phyloP scores from a whole-genome alignment of 2,797 vertebrate species.

The Rhinichthys osculus region DNA sequence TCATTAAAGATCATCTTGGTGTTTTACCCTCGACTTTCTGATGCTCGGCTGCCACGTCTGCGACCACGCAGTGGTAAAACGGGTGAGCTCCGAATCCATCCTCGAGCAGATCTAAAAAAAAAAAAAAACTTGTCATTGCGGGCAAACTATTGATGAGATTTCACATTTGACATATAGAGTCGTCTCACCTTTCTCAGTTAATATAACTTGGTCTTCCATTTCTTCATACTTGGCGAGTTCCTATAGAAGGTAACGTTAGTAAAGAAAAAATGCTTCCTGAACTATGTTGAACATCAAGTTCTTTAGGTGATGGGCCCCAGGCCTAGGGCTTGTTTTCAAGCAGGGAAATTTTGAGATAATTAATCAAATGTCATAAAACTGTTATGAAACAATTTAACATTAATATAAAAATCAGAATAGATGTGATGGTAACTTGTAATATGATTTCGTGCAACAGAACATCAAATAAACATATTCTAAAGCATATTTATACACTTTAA shows the following conservation, averaged over 20 bases:
- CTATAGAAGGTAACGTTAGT: conserved; percentile 65
- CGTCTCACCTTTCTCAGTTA: conserved; percentile 80
- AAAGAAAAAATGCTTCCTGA: not conserved
- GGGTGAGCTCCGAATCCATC: conserved; percentile 82
- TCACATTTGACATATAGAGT: not conserved
- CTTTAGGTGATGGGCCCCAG: not conserved
- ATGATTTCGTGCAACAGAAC: not conserved
- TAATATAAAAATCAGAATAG: not conserved
- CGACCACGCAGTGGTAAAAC: conserved; percentile 80
- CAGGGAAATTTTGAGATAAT: not conserved
- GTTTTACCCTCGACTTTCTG: conserved; percentile 67
- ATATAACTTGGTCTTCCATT: conserved; percentile 76
- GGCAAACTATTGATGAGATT: not conserved
- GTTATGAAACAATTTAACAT: not conserved
- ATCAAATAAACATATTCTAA: not conserved
- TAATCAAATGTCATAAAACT: not conserved
- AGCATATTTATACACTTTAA: not conserved
- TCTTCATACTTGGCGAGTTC: conserved; percentile 84
- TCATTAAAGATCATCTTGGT: not conserved
- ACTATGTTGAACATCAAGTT: not conserved
- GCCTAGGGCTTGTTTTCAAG: conserved; percentile 4
- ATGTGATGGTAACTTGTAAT: not conserved
- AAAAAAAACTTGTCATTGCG: not conserved
- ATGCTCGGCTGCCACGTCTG: conserved; percentile 70
- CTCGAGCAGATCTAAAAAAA: conserved; percentile 77